Conservation (phyloP, 2,797 vertebrate genomes). For the Scolopax rusticola region DNA sequence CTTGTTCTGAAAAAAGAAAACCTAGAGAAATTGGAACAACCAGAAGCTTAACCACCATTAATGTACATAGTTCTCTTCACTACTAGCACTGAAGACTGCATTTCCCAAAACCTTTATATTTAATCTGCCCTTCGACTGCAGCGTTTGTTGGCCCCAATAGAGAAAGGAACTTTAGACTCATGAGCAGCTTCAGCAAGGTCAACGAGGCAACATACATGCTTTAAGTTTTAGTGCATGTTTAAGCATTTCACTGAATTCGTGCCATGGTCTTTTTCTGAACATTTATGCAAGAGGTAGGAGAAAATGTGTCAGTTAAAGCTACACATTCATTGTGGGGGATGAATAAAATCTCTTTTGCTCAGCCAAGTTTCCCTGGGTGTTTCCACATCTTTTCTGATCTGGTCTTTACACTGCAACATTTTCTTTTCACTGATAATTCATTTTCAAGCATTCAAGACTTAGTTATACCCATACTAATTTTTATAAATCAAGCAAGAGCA, state of each 20-base stretch:
- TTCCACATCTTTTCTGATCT: background rate
- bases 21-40: background rate
- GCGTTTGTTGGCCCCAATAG: background rate
- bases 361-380: background rate
- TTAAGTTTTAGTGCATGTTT: background rate
- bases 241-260: background rate
- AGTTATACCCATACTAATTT: background rate
- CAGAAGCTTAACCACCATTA: background rate
- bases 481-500: background rate
- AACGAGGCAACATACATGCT: background rate
- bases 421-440: background rate
- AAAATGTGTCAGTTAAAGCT: conserved; percentile 30
- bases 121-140: background rate
- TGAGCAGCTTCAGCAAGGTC: conserved; percentile 13
- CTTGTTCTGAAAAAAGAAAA: background rate
- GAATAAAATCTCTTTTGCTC: conserved; percentile 1
- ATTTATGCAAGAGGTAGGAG: background rate
- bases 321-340: background rate
- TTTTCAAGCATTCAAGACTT: background rate
- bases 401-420: background rate
- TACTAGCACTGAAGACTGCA: background rate
- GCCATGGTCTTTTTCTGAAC: background rate
- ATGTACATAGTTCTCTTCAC: background rate
- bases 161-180: background rate
- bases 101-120: background rate